These are phyloP conservation scores for Aphelocoma coerulescens DNA, from an alignment of 2,113 vertebrate species.

Conservation along the genomic window DNA sequence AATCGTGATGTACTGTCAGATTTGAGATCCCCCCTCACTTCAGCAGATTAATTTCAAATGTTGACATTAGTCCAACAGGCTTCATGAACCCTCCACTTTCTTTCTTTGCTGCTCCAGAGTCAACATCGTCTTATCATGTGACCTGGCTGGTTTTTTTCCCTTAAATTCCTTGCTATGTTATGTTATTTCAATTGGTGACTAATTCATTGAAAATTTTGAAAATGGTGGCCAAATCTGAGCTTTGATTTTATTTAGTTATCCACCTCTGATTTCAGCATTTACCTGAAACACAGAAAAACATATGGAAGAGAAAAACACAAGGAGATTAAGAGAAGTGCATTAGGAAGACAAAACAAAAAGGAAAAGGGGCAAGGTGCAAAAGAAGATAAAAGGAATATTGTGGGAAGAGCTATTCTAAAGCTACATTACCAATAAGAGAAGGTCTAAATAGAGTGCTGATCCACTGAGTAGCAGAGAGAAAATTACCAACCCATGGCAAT, in stretches of 20 bases:
- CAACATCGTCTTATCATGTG: not conserved
- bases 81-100: not conserved
- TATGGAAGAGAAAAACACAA: not conserved
- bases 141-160: not conserved
- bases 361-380: not conserved
- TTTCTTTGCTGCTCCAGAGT: not conserved
- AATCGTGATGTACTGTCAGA: not conserved
- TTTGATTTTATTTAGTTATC: not conserved
- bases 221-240: not conserved
- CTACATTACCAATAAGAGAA: not conserved
- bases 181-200: not conserved
- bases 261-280: not conserved
- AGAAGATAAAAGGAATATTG: not conserved
- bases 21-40: not conserved
- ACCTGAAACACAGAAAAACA: not conserved
- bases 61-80: not conserved
- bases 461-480: not conserved
- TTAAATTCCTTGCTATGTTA: not conserved
- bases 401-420: slow-evolving; percentile 2
- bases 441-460: not conserved
- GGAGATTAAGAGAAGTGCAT: not conserved
- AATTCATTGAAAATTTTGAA: not conserved
- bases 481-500: not conserved
- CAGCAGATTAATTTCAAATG: not conserved
- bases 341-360: not conserved